Conservation (phyloP, 2,797 vertebrate species). For the Etheostoma perlongum region DNA sequence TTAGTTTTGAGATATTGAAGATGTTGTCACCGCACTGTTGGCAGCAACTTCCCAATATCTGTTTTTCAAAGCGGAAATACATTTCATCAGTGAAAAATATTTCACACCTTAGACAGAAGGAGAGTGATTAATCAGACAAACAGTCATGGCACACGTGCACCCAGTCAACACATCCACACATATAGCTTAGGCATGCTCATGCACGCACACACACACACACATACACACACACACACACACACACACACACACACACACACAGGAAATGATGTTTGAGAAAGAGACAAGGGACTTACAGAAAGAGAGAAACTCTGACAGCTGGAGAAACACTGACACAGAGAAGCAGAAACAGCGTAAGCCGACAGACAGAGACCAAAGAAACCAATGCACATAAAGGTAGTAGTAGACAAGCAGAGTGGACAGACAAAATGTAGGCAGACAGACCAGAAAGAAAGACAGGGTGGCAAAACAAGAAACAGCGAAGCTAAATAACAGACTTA, state of each 20-base stretch:
- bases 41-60: conserved; percentile 60
- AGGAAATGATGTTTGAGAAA: conserved; percentile 36
- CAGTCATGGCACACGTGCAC: conserved; percentile 34
- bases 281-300: conserved; percentile 80
- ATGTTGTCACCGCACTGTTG: conserved; percentile 29
- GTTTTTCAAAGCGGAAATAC: conserved; percentile 57
- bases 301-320: conserved; percentile 85
- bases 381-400: conserved; percentile 25
- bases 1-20: conserved; percentile 57
- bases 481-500: conserved; percentile 19
- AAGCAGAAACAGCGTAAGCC: conserved; percentile 70
- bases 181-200: conserved; percentile 48
- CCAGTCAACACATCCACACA: conserved; percentile 19
- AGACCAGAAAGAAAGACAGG: conserved; percentile 19
- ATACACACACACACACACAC: conserved; percentile 7
- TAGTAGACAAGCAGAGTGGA: conserved; percentile 22
- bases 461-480: conserved; percentile 11
- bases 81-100: conserved; percentile 62
- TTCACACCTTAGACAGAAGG: conserved; percentile 60
- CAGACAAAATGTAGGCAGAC: conserved; percentile 19
- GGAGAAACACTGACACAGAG: conserved; percentile 81
- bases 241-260: conserved; percentile 12
- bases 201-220: conserved; percentile 21
- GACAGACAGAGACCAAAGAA: conserved; percentile 57
- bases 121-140: conserved; percentile 46